Conservation (phyloP, 2,888 invertebrate genomes). For the Coecobrya sp. region DNA sequence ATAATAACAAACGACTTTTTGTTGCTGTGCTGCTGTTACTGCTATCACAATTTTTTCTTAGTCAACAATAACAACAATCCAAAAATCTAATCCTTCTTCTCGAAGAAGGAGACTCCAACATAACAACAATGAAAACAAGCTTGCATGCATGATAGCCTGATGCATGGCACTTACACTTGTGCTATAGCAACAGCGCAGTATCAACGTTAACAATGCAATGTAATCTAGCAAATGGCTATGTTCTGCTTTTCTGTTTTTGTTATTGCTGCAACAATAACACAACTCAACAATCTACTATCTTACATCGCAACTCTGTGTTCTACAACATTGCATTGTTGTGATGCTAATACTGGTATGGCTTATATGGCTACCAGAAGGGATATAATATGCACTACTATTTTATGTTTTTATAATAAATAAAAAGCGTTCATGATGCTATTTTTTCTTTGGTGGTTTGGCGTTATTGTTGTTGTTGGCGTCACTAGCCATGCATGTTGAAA, state of each 20-base stretch:
- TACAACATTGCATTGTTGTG: slow-evolving; percentile 40
- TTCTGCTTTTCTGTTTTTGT: slow-evolving; percentile 7
- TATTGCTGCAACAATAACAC: slow-evolving; percentile 32
- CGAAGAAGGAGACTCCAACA: slow-evolving; percentile 42
- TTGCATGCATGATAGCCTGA: not conserved
- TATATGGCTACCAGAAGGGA: not conserved
- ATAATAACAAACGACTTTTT: slow-evolving; percentile 12
- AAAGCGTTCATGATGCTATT: slow-evolving; percentile 45
- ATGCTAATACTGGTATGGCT: not conserved
- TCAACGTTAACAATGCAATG: slow-evolving; percentile 21
- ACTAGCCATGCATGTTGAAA: slow-evolving; percentile 48
- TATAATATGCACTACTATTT: not conserved
- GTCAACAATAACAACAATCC: slow-evolving; percentile 53
- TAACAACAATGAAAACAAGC: slow-evolving; percentile 31
- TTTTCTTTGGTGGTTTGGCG: slow-evolving; percentile 15
- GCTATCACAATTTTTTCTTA: slow-evolving; percentile 10
- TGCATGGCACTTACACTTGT: not conserved
- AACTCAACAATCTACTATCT: slow-evolving; percentile 42
- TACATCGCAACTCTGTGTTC: not conserved
- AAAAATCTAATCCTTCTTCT: slow-evolving; percentile 45
- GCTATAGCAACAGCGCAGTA: slow-evolving; percentile 43
- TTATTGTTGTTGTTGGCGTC: slow-evolving; percentile 65
- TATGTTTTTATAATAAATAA: not conserved
- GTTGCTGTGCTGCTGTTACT: slow-evolving; percentile 27
- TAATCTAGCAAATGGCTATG: slow-evolving; percentile 13